Conservation (phyloP, 2,888 invertebrate species). For the Globia sparganii region DNA sequence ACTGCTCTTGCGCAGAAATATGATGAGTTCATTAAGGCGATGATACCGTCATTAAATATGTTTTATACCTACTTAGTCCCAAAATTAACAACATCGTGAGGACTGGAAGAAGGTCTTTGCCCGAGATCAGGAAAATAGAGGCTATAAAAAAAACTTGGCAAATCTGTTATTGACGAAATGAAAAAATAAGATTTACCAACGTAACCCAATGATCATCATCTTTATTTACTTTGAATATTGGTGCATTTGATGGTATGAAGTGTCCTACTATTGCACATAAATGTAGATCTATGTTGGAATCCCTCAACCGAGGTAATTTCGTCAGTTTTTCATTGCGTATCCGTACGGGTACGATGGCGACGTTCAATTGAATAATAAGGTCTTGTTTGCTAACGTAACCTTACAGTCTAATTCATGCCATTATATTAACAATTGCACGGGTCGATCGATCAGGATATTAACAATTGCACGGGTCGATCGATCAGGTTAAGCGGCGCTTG, state of each 20-base stretch:
- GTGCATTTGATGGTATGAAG: background rate
- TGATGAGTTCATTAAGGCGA: conserved; percentile 52
- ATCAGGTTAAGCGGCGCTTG: too few relatives aligned
- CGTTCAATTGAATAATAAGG: conserved; percentile 20
- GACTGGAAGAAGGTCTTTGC: background rate
- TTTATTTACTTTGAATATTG: background rate
- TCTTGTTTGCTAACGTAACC: background rate
- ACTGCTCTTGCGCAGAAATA: conserved; percentile 63
- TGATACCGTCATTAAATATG: background rate
- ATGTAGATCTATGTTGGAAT: too few relatives aligned
- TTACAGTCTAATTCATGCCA: background rate
- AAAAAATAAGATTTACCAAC: background rate
- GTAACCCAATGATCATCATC: too few relatives aligned
- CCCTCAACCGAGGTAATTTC: too few relatives aligned
- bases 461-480: too few relatives aligned
- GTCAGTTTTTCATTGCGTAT: background rate
- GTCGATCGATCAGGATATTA: too few relatives aligned
- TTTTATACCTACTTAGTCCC: background rate
- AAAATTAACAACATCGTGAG: background rate
- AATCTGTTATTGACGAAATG: background rate
- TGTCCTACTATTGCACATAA: background rate
- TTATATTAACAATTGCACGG: too few relatives aligned
- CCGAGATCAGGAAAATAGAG: background rate
- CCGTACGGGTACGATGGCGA: background rate
- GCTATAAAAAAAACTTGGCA: background rate